These are phyloP conservation scores for Proterorhinus semilunaris DNA, from an alignment of 2,113 vertebrate species.

Conservation along the genomic window DNA sequence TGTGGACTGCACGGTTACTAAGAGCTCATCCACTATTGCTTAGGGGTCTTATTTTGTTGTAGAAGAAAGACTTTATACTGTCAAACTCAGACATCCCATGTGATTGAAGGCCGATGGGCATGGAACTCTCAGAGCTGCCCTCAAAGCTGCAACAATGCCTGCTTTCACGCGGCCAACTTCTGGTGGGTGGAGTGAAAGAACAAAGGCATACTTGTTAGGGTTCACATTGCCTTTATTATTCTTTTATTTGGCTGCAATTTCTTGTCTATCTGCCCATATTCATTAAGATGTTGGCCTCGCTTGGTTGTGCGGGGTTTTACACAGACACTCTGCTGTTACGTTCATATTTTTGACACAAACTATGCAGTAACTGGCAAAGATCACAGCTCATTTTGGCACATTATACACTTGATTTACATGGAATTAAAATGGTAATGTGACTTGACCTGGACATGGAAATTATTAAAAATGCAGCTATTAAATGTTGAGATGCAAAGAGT, in stretches of 20 bases:
- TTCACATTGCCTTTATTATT: conserved; percentile 71
- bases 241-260: conserved; percentile 69
- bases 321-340: conserved; percentile 24
- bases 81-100: conserved; percentile 77
- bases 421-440: conserved; percentile 11
- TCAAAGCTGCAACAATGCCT: conserved; percentile 71
- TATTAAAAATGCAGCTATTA: not conserved
- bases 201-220: conserved; percentile 72
- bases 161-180: conserved; percentile 60
- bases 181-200: conserved; percentile 74
- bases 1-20: conserved; percentile 64
- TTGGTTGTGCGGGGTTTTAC: conserved; percentile 34
- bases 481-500: not conserved
- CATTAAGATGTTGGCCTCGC: conserved; percentile 60
- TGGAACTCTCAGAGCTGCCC: conserved; percentile 77
- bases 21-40: conserved; percentile 75
- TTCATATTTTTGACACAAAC: conserved; percentile 16
- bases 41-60: conserved; percentile 74
- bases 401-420: not conserved
- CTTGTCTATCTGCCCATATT: conserved; percentile 58
- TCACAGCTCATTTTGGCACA: conserved; percentile 16
- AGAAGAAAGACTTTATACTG: conserved; percentile 76
- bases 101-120: conserved; percentile 76
- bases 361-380: conserved; percentile 31
- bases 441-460: not conserved